Evolutionary conservation across 30 jellyfish, hydroid and myxozoan genomes (phyloP), one percentile per base, ranked within the genome.

Genomic region (Rhopilema esculentum): DNA sequence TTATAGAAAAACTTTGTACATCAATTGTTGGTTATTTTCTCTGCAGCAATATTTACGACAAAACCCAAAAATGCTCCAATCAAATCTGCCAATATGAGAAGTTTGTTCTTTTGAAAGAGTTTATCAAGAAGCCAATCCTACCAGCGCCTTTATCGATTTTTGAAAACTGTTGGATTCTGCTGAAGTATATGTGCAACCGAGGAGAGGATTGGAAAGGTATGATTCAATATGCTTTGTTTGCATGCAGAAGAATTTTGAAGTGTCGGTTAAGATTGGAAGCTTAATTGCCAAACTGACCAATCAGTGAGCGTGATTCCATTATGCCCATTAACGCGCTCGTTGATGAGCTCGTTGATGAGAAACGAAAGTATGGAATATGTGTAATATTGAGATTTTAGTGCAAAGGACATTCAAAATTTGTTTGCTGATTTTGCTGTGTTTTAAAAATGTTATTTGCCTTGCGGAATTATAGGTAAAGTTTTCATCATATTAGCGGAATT

Each of bases 131-230:
- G 27, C 96, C 96, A 0, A 4, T 78, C 33, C 80, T 88, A 65
- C 96, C 96, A 20, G 33, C 77, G 61, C 96, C 96, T 0, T 68
- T 88, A 25, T 88, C 96, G 21, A 71, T 88, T 24, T 68, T 78
- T 49, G 96, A 77, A 68, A 88, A 88, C 48, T 22, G 27, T 24
- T 70, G 51, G 57, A 18, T 40, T 7, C 72, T 83, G 1, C 22
- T 57, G 69, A 77, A 63, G 26, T 1, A 52, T 26, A 21, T 4
- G 27, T 8, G 17, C 16, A 16, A 8, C 81, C 49, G 23, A 71
- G 27, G 64, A 12, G 20, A 32, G 26, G 24, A 19, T 8, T 9
- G 16, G 24, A 15, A 18, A 49, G 70, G 70, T 74, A 32, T 1
- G 33, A 20, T 49, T 31, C 32, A 0, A 1, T 30, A 26, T 2